These are phyloP conservation scores for Hydractinia symbiolongicarpus DNA, from an alignment of 30 jellyfish, hydroid and myxozoan species.

Conservation along the genomic window DNA sequence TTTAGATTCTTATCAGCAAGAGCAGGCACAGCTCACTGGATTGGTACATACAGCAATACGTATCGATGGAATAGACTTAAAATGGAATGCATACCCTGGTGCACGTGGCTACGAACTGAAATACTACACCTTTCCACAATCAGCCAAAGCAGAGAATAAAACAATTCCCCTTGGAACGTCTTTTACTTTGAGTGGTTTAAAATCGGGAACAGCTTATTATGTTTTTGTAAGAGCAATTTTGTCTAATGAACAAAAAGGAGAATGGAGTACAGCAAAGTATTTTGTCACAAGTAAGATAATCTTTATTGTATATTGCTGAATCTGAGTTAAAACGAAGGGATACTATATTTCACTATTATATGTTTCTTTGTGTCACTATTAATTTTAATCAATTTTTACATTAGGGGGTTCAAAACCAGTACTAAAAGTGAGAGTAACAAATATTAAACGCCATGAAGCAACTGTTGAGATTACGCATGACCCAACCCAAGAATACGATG, in stretches of 20 bases:
- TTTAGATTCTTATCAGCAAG: too few relatives aligned
- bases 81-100: not conserved
- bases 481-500: not conserved
- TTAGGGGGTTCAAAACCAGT: constrained; percentile 12
- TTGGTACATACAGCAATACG: not conserved
- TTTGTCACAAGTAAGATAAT: constrained; percentile 5
- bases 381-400: not conserved
- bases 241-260: not conserved
- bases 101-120: not conserved
- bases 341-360: not conserved
- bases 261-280: not conserved
- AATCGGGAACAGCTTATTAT: constrained; percentile 6
- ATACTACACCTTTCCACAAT: not conserved
- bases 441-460: not conserved
- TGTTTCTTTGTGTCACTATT: too few relatives aligned
- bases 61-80: not conserved
- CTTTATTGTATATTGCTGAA: not conserved
- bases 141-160: not conserved
- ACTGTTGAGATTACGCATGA: not conserved
- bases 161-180: not conserved
- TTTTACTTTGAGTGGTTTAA: not conserved
- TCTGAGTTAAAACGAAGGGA: not conserved
- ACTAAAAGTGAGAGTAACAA: not conserved
- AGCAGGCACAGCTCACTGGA: not conserved
- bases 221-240: not conserved